Evolutionary conservation across 2,888 invertebrate species (phyloP).

Genomic region (Tribolium freemani): DNA sequence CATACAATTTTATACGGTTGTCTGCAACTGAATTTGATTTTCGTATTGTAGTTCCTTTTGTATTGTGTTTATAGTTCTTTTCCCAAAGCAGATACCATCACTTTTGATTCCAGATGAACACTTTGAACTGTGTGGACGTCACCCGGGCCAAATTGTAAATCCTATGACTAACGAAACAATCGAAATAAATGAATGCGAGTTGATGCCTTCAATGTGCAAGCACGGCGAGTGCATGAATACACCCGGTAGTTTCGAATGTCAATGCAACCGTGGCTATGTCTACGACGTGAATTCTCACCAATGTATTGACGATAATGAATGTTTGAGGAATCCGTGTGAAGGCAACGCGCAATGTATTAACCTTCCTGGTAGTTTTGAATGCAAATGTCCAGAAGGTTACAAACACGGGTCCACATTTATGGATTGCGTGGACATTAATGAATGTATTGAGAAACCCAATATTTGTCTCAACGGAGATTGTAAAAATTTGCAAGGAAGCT

Average conservation of each 20-base stretch:
- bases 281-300: slow-evolving; percentile 85
- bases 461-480: slow-evolving; percentile 85
- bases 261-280: slow-evolving; percentile 83
- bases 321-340: slow-evolving; percentile 77
- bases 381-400: slow-evolving; percentile 70
- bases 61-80: no score
- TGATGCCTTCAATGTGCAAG: slow-evolving; percentile 86
- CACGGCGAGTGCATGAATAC: slow-evolving; percentile 88
- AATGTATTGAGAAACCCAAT: slow-evolving; percentile 77
- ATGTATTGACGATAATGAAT: slow-evolving; percentile 89
- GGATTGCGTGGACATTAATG: slow-evolving; percentile 80
- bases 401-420: slow-evolving; percentile 70
- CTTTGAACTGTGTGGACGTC: slow-evolving; percentile 78
- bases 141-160: slow-evolving; percentile 81
- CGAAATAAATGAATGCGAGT: slow-evolving; percentile 83
- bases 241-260: slow-evolving; percentile 85
- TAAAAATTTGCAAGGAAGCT: slow-evolving; percentile 83
- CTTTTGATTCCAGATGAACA: slow-evolving; percentile 72
- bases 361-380: slow-evolving; percentile 83
- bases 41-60: no score
- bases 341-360: slow-evolving; percentile 85
- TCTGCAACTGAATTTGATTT: no score
- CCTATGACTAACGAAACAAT: slow-evolving; percentile 83
- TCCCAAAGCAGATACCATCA: no score
- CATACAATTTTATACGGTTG: no score